phyloP scores from a whole-genome alignment of 2,888 invertebrate species.

The Brassicogethes aeneus region DNA sequence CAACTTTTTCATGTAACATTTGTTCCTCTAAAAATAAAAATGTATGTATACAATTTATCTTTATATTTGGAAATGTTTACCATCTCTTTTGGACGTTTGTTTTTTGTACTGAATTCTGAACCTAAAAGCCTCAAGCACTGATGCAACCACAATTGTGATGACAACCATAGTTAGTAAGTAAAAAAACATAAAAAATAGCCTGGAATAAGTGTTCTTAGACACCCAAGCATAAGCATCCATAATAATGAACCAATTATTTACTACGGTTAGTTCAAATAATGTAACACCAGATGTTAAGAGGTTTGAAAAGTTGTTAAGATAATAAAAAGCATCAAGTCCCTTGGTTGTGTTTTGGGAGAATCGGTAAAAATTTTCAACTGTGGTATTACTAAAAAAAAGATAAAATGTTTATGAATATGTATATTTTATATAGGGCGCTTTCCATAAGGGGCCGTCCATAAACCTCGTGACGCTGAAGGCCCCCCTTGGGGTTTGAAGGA shows the following conservation, averaged over 20 bases:
- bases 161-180: slow-evolving; percentile 86
- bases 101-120: slow-evolving; percentile 82
- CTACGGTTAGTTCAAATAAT: slow-evolving; percentile 80
- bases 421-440: too few relatives aligned
- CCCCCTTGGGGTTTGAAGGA: too few relatives aligned
- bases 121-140: slow-evolving; percentile 79
- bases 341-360: slow-evolving; percentile 60
- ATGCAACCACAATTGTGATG: slow-evolving; percentile 83
- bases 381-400: slow-evolving; percentile 57
- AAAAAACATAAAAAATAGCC: slow-evolving; percentile 83
- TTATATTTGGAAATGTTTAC: slow-evolving; percentile 35
- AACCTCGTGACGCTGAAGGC: too few relatives aligned
- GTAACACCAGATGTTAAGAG: slow-evolving; percentile 71
- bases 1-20: slow-evolving; percentile 65
- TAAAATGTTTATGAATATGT: too few relatives aligned
- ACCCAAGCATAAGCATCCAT: slow-evolving; percentile 79
- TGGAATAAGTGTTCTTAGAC: slow-evolving; percentile 59
- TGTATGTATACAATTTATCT: slow-evolving; percentile 4
- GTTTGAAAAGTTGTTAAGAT: slow-evolving; percentile 70
- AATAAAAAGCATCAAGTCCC: slow-evolving; percentile 71
- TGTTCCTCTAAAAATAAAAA: slow-evolving; percentile 53
- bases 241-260: slow-evolving; percentile 88
- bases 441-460: too few relatives aligned
- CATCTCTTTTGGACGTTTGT: slow-evolving; percentile 68
- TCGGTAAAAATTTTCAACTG: slow-evolving; percentile 74